Percentiles rank a stretch among this genome's conserved stretches.
phyloP scores from a whole-genome alignment of 2,113 vertebrate species.

The Mesitornis unicolor region DNA sequence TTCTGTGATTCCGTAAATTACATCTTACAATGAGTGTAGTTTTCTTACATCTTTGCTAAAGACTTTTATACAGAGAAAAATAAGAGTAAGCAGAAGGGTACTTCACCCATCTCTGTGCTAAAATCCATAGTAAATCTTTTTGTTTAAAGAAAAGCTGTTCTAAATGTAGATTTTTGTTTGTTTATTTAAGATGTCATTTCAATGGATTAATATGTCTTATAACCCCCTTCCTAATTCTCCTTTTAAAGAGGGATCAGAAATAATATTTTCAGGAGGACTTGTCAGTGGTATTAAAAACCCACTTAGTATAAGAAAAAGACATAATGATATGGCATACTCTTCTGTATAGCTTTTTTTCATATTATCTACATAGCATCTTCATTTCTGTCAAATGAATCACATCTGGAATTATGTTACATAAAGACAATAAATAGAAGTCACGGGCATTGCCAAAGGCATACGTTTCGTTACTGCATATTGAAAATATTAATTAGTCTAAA shows the following conservation, averaged over 20 bases:
- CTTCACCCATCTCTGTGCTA: not conserved
- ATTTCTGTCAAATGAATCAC: not conserved
- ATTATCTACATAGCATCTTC: not conserved
- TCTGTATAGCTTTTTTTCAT: not conserved
- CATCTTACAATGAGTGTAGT: not conserved
- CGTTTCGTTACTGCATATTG: not conserved
- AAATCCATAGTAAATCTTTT: not conserved
- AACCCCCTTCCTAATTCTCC: fast-evolving
- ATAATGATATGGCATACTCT: not conserved
- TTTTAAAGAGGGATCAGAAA: fast-evolving
- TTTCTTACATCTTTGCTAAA: not conserved
- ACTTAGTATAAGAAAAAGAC: not conserved
- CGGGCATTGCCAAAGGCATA: fast-evolving
- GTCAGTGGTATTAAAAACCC: not conserved
- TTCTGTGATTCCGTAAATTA: no score
- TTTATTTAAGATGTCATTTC: not conserved
- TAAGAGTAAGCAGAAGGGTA: not conserved
- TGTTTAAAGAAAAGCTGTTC: not conserved
- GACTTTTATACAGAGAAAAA: not conserved
- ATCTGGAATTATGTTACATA: not conserved
- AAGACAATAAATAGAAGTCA: not conserved
- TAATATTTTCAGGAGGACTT: not conserved
- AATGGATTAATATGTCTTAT: fast-evolving
- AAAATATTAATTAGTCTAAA: not conserved
- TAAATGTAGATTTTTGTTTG: not conserved